phyloP scores from a whole-genome alignment of 2,797 vertebrate genomes.

The Acipenser oxyrinchus region DNA sequence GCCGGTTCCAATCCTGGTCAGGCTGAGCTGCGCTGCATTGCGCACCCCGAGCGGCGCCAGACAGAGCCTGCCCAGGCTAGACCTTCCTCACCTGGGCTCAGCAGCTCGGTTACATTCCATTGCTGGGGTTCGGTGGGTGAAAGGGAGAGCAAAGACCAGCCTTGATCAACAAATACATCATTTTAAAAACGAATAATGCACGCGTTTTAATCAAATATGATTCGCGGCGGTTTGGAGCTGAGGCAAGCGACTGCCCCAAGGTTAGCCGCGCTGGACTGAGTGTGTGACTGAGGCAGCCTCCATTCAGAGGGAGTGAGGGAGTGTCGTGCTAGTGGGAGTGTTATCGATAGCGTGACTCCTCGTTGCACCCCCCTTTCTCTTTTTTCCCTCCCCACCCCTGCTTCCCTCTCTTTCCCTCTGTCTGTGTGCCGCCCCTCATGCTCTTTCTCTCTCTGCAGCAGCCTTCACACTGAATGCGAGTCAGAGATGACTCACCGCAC shows the following conservation, averaged over 20 bases:
- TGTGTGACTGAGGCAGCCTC: constrained; percentile 21
- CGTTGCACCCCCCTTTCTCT: not conserved
- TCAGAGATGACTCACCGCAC: constrained; percentile 62
- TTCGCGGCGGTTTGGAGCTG: constrained; percentile 25
- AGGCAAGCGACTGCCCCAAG: no score
- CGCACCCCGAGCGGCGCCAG: no score
- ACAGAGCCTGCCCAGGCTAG: no score
- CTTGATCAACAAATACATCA: no score
- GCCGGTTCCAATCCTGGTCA: no score
- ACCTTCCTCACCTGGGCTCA: no score
- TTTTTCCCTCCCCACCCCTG: constrained; percentile 24
- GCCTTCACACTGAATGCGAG: constrained; percentile 59
- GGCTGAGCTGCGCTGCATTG: no score
- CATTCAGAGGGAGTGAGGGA: not conserved
- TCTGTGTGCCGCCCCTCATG: no score
- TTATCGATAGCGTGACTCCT: constrained; percentile 18
- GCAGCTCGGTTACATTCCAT: no score
- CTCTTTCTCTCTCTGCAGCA: constrained; percentile 35
- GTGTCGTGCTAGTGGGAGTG: not conserved
- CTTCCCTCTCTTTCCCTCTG: constrained; percentile 33
- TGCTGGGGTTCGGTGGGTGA: no score
- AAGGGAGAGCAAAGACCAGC: no score
- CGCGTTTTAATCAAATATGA: constrained; percentile 17
- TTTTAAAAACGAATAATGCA: constrained; percentile 18
- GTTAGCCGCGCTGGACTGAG: no score